Conservation (phyloP, 2,888 invertebrate species). For the Deilephila porcellus region DNA sequence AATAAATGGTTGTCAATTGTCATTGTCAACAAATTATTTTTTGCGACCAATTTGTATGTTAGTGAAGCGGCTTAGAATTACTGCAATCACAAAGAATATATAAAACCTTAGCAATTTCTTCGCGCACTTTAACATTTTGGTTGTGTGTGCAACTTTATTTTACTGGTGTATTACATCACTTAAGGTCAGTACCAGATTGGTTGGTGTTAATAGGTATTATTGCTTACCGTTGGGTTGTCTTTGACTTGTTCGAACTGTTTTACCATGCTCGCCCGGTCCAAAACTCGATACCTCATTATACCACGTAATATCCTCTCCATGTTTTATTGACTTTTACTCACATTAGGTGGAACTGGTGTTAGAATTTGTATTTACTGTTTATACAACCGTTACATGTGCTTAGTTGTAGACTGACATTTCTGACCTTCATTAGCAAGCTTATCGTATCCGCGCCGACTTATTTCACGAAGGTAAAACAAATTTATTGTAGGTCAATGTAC, state of each 20-base stretch:
- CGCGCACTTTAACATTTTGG: background rate
- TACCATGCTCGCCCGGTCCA: constrained; percentile 93
- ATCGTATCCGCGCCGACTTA: constrained; percentile 56
- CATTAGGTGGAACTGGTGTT: constrained; percentile 32
- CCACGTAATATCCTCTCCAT: constrained; percentile 96
- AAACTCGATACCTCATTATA: constrained; percentile 94
- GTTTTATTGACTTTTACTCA: constrained; percentile 36
- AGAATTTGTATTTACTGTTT: constrained; percentile 32
- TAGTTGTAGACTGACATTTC: constrained; percentile 64
- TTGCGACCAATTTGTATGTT: constrained; percentile 17
- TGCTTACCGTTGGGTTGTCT: constrained; percentile 93
- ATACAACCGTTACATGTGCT: constrained; percentile 38
- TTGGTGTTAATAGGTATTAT: constrained; percentile 36
- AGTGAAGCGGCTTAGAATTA: background rate
- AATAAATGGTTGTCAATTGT: constrained; percentile 22
- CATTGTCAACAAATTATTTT: constrained; percentile 28
- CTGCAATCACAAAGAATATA: too few relatives aligned
- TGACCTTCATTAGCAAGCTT: constrained; percentile 78
- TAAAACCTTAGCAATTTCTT: too few relatives aligned
- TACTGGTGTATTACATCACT: constrained; percentile 8
- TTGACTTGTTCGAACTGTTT: constrained; percentile 95
- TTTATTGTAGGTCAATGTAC: constrained; percentile 54
- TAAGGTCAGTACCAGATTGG: constrained; percentile 48
- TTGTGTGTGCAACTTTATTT: background rate
- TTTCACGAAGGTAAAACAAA: constrained; percentile 44